Evolutionary conservation across 64 coral and sea anemone genomes (phyloP).

Genomic region (Trachythela sp.): DNA sequence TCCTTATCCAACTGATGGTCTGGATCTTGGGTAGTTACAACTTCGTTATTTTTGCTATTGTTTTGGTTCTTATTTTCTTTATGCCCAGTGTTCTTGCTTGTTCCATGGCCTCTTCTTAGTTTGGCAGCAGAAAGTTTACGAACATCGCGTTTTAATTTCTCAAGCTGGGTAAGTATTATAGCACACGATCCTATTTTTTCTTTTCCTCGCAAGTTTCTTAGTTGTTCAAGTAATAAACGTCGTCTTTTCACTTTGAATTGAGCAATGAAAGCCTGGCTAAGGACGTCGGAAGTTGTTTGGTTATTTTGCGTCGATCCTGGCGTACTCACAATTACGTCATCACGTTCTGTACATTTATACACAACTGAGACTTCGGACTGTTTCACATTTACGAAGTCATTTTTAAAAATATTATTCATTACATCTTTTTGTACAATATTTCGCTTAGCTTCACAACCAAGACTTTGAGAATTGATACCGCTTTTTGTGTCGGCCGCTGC

Average conservation of each 20-base stretch:
- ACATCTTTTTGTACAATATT: background rate
- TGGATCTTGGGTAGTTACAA: too few species aligned
- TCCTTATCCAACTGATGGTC: background rate
- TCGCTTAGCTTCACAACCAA: background rate
- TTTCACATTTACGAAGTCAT: background rate
- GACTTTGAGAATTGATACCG: background rate
- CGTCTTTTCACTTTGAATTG: background rate
- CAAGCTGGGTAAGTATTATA: background rate
- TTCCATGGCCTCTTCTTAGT: background rate
- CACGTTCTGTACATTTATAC: background rate
- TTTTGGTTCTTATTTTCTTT: background rate
- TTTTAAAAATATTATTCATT: background rate
- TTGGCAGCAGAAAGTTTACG: background rate
- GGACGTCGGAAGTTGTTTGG: background rate
- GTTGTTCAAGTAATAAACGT: background rate
- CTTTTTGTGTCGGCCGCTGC: background rate
- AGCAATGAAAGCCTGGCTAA: background rate
- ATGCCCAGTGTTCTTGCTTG: background rate
- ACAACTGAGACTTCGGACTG: background rate
- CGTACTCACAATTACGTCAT: too few species aligned
- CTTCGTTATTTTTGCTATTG: background rate
- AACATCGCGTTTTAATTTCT: background rate
- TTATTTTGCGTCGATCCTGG: too few species aligned
- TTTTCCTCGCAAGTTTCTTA: background rate
- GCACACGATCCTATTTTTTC: background rate